These are phyloP conservation scores for Cancer borealis DNA, from an alignment of 2,888 invertebrate species.

Conservation along the genomic window DNA sequence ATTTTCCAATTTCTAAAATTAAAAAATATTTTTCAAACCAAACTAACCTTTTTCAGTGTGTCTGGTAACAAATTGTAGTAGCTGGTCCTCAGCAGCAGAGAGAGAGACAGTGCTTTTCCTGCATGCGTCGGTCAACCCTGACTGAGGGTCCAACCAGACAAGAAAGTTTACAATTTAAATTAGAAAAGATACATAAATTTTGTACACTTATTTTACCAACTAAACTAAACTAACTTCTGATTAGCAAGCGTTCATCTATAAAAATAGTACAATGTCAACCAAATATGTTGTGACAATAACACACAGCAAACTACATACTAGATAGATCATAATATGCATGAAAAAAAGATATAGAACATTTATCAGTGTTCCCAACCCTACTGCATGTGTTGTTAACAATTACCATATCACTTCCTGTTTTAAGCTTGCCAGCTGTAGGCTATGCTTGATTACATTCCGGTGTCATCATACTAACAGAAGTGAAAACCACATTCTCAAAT, in stretches of 20 bases:
- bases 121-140: constrained; percentile 89
- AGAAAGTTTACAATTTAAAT: neutral
- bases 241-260: neutral
- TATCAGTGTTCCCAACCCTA: too few relatives aligned
- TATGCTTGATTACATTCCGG: too few relatives aligned
- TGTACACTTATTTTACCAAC: neutral
- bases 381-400: too few relatives aligned
- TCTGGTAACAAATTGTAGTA: constrained; percentile 87
- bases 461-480: too few relatives aligned
- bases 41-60: constrained; percentile 80
- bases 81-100: constrained; percentile 85
- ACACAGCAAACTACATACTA: too few relatives aligned
- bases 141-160: constrained; percentile 81
- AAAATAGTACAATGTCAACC: too few relatives aligned
- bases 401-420: too few relatives aligned
- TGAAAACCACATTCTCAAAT: too few relatives aligned
- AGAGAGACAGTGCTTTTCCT: constrained; percentile 85
- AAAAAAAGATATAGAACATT: too few relatives aligned
- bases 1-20: neutral
- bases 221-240: neutral
- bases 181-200: neutral
- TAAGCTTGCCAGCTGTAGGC: too few relatives aligned
- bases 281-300: too few relatives aligned
- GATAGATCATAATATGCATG: too few relatives aligned
- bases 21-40: neutral